phyloP scores from a whole-genome alignment of 2,113 vertebrate species.

The Petrocephalus zakoni region DNA sequence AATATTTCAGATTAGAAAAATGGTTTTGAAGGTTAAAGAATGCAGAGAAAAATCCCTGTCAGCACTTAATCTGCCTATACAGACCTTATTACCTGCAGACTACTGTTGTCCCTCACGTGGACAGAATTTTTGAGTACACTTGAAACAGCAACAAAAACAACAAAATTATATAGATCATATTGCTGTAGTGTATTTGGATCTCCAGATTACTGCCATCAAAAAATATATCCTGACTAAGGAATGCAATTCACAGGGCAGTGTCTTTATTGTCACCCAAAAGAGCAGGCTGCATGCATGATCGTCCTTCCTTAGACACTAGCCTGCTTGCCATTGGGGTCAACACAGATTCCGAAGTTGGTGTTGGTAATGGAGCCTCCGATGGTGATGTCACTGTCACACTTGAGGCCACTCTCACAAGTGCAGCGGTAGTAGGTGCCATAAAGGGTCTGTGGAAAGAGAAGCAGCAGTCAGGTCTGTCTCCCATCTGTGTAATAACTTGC shows the following conservation, averaged over 20 bases:
- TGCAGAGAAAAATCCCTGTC: too few relatives aligned
- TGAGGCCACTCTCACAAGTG: conserved; percentile 66
- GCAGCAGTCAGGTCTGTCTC: background rate
- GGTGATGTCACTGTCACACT: conserved; percentile 49
- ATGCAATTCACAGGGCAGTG: background rate
- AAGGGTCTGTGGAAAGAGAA: conserved; percentile 47
- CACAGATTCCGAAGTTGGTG: conserved; percentile 60
- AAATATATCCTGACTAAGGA: background rate
- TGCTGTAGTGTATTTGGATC: background rate
- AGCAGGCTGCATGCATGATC: background rate
- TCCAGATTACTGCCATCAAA: background rate
- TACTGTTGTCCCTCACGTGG: background rate
- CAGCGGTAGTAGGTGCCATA: conserved; percentile 67
- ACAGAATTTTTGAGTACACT: background rate
- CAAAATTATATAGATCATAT: background rate
- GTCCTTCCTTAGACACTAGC: background rate
- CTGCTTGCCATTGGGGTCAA: conserved; percentile 34
- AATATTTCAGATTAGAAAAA: too few relatives aligned
- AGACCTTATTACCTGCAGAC: too few relatives aligned
- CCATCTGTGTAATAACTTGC: background rate
- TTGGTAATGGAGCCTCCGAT: conserved; percentile 67
- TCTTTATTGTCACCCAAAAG: conserved; percentile 9
- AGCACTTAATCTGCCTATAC: too few relatives aligned
- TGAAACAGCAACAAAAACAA: background rate
- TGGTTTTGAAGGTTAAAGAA: too few relatives aligned